These are phyloP conservation scores for Sinosuthora webbiana DNA, from an alignment of 2,113 vertebrate species.

Conservation along the genomic window DNA sequence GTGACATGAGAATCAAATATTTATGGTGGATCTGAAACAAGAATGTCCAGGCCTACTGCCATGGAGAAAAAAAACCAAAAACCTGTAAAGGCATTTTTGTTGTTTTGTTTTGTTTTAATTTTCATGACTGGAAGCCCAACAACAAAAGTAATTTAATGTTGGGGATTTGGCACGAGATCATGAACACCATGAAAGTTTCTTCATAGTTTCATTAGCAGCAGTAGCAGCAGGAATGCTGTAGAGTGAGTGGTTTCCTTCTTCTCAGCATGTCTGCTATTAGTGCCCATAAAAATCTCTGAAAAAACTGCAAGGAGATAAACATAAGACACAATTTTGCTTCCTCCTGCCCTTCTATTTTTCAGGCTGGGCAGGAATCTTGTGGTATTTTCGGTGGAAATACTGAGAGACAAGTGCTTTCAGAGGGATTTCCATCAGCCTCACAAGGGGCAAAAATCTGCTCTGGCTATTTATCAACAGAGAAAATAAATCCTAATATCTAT, in stretches of 20 bases:
- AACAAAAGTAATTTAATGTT: slow-evolving; percentile 12
- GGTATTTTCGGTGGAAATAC: slow-evolving; percentile 42
- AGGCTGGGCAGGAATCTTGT: neutral
- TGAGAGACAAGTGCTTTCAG: neutral
- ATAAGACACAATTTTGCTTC: neutral
- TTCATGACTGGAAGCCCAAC: slow-evolving; percentile 12
- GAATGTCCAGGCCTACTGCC: slow-evolving; percentile 75
- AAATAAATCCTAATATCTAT: slow-evolving; percentile 20
- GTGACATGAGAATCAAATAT: slow-evolving; percentile 69
- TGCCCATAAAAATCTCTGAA: neutral
- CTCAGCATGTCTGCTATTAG: neutral
- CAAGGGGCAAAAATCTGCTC: neutral
- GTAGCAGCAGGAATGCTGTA: neutral
- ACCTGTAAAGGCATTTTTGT: neutral
- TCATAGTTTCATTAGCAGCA: neutral
- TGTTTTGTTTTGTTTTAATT: neutral
- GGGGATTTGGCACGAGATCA: neutral
- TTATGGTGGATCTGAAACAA: slow-evolving; percentile 74
- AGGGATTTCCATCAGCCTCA: slow-evolving; percentile 22
- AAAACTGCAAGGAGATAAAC: slow-evolving; percentile 28
- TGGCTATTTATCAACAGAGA: slow-evolving; percentile 29
- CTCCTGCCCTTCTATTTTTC: neutral
- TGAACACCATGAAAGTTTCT: neutral
- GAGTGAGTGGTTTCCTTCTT: slow-evolving; percentile 15
- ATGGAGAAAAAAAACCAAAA: neutral